A percentile compares a stretch with the other conserved stretches of the same genome.
Evolutionary conservation across 2,888 invertebrate species (phyloP).

Genomic region (Auanema sp.): DNA sequence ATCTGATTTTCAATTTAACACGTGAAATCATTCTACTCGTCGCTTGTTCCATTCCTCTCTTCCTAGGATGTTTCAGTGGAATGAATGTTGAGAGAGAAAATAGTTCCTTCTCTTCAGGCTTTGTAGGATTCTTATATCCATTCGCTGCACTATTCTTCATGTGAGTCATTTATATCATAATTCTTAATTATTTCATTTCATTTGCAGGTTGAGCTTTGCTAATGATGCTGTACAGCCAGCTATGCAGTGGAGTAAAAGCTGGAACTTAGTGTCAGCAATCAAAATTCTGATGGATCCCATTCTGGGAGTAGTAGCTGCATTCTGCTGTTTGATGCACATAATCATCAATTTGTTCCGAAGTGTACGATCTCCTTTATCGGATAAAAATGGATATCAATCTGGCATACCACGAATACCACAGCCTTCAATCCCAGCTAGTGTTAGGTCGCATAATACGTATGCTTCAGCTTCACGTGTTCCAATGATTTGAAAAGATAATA

Average conservation of each 20-base stretch:
- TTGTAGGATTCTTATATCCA: constrained; percentile 47
- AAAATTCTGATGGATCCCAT: constrained; percentile 34
- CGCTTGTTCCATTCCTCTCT: constrained; percentile 34
- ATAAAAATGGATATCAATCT: constrained; percentile 52
- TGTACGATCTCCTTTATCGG: constrained; percentile 21
- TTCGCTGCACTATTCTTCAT: constrained; percentile 46
- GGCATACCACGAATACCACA: constrained; percentile 36
- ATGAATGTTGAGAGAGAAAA: constrained; percentile 15
- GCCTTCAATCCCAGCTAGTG: constrained; percentile 38
- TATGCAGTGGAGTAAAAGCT: constrained; percentile 31
- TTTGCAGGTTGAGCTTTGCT: constrained; percentile 34
- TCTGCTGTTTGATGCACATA: constrained; percentile 17
- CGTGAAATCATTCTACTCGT: constrained; percentile 43
- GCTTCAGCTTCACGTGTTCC: constrained; percentile 24
- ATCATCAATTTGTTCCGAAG: constrained; percentile 9
- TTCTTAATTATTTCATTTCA: background rate
- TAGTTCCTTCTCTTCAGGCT: constrained; percentile 32
- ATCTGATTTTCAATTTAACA: constrained; percentile 44
- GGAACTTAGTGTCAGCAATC: constrained; percentile 43
- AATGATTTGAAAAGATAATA: constrained; percentile 8
- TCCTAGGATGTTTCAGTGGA: constrained; percentile 35
- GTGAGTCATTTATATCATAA: constrained; percentile 16
- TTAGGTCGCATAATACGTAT: constrained; percentile 37
- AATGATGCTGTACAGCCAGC: constrained; percentile 41
- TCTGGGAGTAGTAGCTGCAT: constrained; percentile 28